Evolutionary conservation across 2,797 vertebrate species (phyloP).

Genomic region (Glossophaga mutica): DNA sequence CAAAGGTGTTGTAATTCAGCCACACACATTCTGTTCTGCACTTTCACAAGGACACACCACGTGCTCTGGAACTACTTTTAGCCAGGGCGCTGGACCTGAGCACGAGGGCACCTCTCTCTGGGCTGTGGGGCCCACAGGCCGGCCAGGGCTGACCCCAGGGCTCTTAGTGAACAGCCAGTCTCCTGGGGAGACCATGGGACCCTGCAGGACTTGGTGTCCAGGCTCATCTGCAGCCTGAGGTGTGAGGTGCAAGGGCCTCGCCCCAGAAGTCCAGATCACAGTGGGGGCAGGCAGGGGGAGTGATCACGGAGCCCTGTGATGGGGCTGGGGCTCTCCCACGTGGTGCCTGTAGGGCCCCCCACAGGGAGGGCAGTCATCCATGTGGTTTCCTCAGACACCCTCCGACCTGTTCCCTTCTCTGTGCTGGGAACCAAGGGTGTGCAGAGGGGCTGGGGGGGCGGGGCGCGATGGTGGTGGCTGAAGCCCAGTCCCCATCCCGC

Average conservation of each 20-base stretch:
- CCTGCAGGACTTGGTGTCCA: neutral
- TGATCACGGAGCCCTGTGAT: neutral
- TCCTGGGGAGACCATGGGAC: neutral
- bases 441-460: no score
- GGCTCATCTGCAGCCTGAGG: neutral
- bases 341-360: neutral
- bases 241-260: neutral
- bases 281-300: accelerated
- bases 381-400: neutral
- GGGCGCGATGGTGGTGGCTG: neutral
- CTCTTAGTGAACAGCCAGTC: neutral
- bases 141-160: neutral
- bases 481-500: neutral
- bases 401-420: neutral
- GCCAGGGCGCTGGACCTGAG: slow-evolving; percentile 7
- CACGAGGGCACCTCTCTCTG: neutral
- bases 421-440: no score
- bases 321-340: neutral
- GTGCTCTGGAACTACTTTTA: slow-evolving; percentile 48
- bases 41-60: slow-evolving; percentile 38
- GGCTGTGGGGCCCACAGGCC: accelerated
- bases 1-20: neutral
- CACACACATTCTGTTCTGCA: neutral
- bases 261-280: neutral
- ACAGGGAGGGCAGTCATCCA: neutral